These are phyloP conservation scores for Eidolon dupreanum DNA, from an alignment of 2,797 vertebrate species.

Conservation along the genomic window DNA sequence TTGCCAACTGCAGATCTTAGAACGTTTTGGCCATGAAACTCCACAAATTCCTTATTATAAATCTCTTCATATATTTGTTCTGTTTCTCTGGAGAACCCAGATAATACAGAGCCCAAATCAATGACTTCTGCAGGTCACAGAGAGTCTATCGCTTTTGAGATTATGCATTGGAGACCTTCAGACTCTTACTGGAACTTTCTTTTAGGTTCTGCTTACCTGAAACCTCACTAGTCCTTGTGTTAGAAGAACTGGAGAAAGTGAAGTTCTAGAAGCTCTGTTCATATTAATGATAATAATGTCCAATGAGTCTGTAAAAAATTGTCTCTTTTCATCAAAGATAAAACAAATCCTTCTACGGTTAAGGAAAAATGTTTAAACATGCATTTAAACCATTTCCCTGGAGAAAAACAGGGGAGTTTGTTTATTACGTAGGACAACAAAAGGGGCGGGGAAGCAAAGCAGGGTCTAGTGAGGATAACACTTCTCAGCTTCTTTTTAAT, in stretches of 20 bases:
- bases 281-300: not conserved
- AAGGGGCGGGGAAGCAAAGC: not conserved
- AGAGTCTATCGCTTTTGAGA: not conserved
- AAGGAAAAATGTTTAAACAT: not conserved
- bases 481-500: not conserved
- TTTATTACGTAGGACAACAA: not conserved
- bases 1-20: not conserved
- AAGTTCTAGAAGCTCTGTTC: constrained; percentile 20
- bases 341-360: not conserved
- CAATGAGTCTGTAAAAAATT: not conserved
- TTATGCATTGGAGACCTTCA: not conserved
- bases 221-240: not conserved
- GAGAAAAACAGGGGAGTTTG: not conserved
- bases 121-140: not conserved
- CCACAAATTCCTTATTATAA: not conserved
- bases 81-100: not conserved
- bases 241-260: not conserved
- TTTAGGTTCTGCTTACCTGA: not conserved
- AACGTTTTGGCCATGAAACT: not conserved
- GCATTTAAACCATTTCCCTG: not conserved
- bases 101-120: not conserved
- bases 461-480: not conserved
- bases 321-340: not conserved
- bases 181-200: not conserved
- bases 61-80: not conserved